These are phyloP conservation scores for Bombus pascuorum DNA, from an alignment of 1,140 invertebrate species.

Conservation along the genomic window DNA sequence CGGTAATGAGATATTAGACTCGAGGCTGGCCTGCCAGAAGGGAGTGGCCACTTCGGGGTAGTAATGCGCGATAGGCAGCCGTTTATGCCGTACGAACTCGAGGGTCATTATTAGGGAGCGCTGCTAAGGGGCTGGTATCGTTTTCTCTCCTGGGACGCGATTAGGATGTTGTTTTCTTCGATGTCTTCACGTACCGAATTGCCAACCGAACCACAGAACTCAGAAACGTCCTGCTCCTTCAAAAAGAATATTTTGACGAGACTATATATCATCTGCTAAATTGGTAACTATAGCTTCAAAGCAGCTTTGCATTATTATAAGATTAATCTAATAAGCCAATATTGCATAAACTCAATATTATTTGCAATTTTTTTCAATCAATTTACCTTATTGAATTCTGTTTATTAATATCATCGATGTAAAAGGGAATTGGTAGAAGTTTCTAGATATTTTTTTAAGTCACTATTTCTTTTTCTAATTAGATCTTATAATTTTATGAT, in stretches of 20 bases:
- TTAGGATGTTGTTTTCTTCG: constrained; percentile 74
- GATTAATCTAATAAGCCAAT: neutral
- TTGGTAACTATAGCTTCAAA: neutral
- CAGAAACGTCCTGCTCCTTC: constrained; percentile 9
- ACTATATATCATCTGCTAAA: neutral
- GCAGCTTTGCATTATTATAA: neutral
- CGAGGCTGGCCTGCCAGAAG: constrained; percentile 72
- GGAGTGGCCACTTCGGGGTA: constrained; percentile 80
- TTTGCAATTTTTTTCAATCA: too few species aligned
- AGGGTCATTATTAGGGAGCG: constrained; percentile 77
- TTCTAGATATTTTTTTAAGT: too few species aligned
- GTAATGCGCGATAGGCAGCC: constrained; percentile 76
- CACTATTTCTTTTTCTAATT: neutral
- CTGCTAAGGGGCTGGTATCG: constrained; percentile 79
- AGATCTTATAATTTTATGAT: neutral
- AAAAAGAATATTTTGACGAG: neutral
- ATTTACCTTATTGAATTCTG: neutral
- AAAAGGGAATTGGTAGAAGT: too few species aligned
- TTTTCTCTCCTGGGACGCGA: constrained; percentile 81
- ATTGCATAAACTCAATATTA: neutral
- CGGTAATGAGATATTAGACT: constrained; percentile 83
- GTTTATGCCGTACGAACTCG: constrained; percentile 68
- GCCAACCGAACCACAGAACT: constrained; percentile 13
- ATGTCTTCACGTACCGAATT: constrained; percentile 14
- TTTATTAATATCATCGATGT: neutral